Evolutionary conservation across 2,888 invertebrate genomes (phyloP), one percentile per base, ranked within the genome.

Genomic region (Rhagophthalmus giganteus): DNA sequence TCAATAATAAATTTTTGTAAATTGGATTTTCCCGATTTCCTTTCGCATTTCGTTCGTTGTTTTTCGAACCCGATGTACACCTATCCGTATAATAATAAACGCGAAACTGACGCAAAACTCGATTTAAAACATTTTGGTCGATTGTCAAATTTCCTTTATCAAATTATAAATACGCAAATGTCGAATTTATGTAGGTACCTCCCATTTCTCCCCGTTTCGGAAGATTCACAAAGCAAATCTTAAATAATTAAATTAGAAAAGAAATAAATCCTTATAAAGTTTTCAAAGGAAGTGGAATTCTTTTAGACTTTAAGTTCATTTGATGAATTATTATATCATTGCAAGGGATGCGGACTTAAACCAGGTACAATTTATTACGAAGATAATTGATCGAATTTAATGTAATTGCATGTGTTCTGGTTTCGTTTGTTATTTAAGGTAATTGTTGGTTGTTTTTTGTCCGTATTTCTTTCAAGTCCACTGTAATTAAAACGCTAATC

Each of bases 281-380:
- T 39, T 30, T 39, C 39, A 39, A 39, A 39, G 39, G 9, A 39
- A n/a, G 37, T 37, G n/a, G 16, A 8, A 28, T 39, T 39, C 30
- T 39, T 39, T 39, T 20, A 30, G 39, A 30, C 39, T 39, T 39
- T 39, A 39, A 39, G 39, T 39, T 39, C 30, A 30, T 39, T 39
- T 39, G 39, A 39, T 39, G 27, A 39, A 39, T 39, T 39, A 30
- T n/a, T n/a, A n/a, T n/a, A n/a, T 39, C 39, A 28, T 39, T 39
- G 28, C 11, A 39, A 39, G 12, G 39, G 30, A 39, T 39, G 15
- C 39, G 13, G 30, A 39, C n/a, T 39, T 39, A 39, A 27, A 16
- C 10, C 12, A 27, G 30, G 16, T 30, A 39, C 39, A 39, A 39
- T 39, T 39, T 39, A 30, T 30, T 37, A 28, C 39, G 14, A 9